Evolutionary conservation across 2,888 invertebrate species (phyloP).

Genomic region (Drosophila paramelanica): DNA sequence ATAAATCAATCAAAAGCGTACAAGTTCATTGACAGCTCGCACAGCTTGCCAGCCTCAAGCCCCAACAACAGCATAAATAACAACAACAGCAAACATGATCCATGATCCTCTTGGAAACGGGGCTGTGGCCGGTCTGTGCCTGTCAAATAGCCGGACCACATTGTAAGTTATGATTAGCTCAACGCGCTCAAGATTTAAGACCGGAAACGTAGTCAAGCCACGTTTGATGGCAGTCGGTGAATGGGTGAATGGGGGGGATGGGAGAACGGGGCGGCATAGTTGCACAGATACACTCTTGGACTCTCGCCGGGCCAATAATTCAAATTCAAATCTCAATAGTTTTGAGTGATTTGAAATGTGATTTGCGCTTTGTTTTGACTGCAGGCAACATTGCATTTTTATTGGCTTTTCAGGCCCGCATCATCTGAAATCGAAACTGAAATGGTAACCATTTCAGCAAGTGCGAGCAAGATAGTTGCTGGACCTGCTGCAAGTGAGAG

Average conservation of each 20-base stretch:
- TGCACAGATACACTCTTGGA: slow-evolving; percentile 20
- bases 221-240: background rate
- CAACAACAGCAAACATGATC: slow-evolving; percentile 61
- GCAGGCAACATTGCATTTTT: slow-evolving; percentile 64
- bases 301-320: slow-evolving; percentile 64
- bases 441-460: slow-evolving; percentile 1
- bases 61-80: slow-evolving; percentile 18
- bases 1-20: slow-evolving; percentile 83
- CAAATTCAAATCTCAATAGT: slow-evolving; percentile 76
- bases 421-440: slow-evolving; percentile 53
- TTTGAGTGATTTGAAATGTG: slow-evolving; percentile 80
- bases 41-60: slow-evolving; percentile 78
- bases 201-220: slow-evolving; percentile 67
- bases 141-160: slow-evolving; percentile 81
- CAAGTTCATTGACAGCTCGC: slow-evolving; percentile 84
- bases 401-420: slow-evolving; percentile 60
- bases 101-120: slow-evolving; percentile 69
- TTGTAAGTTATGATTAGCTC: slow-evolving; percentile 82
- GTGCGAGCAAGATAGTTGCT: background rate
- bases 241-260: background rate
- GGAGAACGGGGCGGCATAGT: background rate
- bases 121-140: slow-evolving; percentile 67
- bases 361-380: slow-evolving; percentile 71
- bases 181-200: slow-evolving; percentile 81
- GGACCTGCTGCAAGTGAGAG: fast-evolving